phyloP scores from a whole-genome alignment of 2,888 invertebrate genomes.

The Callyntrura guangdongensis region DNA sequence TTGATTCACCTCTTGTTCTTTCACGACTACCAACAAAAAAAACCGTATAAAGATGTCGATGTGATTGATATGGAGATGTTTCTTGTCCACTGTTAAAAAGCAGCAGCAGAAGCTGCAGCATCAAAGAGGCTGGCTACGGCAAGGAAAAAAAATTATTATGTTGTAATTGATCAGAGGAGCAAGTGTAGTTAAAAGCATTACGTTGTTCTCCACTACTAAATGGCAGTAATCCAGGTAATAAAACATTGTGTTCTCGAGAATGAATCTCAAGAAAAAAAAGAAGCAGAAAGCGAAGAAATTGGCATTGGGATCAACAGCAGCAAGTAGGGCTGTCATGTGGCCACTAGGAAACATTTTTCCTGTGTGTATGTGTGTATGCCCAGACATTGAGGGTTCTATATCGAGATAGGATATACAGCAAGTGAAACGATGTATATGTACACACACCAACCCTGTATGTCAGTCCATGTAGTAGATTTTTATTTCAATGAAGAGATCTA shows the following conservation, averaged over 20 bases:
- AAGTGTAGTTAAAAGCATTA: constrained; percentile 80
- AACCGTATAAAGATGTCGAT: background rate
- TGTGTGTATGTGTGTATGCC: too few relatives aligned
- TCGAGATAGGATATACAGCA: too few relatives aligned
- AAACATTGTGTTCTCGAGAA: constrained; percentile 71
- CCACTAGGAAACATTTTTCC: too few relatives aligned
- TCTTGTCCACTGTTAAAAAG: background rate
- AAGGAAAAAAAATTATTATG: constrained; percentile 54
- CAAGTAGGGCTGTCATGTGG: too few relatives aligned
- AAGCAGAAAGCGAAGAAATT: constrained; percentile 57
- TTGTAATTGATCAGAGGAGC: constrained; percentile 78
- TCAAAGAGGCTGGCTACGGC: background rate
- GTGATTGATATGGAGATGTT: background rate
- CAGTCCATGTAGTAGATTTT: too few relatives aligned
- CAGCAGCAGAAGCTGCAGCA: background rate
- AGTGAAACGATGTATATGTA: too few relatives aligned
- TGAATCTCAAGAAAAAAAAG: constrained; percentile 8
- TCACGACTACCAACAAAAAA: too few relatives aligned
- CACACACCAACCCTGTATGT: too few relatives aligned
- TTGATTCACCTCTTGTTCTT: too few relatives aligned
- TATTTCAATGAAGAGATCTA: constrained; percentile 53
- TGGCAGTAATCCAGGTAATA: constrained; percentile 79
- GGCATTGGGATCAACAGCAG: constrained; percentile 33
- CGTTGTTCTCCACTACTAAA: constrained; percentile 75
- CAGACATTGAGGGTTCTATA: too few relatives aligned